These are phyloP conservation scores for Corythucha ciliata DNA, from an alignment of 2,888 invertebrate species.

Conservation along the genomic window DNA sequence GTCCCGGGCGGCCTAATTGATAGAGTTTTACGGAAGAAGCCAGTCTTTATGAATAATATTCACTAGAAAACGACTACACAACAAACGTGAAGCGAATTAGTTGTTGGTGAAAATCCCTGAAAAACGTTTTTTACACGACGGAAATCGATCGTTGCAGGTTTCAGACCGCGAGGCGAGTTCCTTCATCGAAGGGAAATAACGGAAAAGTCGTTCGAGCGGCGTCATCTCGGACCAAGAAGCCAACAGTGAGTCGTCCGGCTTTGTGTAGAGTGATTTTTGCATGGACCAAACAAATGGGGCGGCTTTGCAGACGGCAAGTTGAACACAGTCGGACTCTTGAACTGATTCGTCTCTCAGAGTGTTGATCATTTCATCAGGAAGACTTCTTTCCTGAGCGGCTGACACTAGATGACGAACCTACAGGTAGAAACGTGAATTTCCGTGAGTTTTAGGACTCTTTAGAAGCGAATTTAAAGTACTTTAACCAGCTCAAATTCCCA, in stretches of 20 bases:
- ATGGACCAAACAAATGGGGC: slow-evolving; percentile 67
- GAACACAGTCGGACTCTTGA: slow-evolving; percentile 52
- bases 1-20: too few species aligned
- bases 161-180: slow-evolving; percentile 53
- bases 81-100: too few species aligned
- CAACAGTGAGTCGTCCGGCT: too few species aligned
- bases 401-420: slow-evolving; percentile 42
- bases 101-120: too few species aligned
- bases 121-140: slow-evolving; percentile 23
- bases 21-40: too few species aligned
- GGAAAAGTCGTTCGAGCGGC: slow-evolving; percentile 46
- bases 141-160: slow-evolving; percentile 45
- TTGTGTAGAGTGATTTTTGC: slow-evolving; percentile 49
- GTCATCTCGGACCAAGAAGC: slow-evolving; percentile 26
- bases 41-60: too few species aligned
- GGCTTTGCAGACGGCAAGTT: slow-evolving; percentile 64
- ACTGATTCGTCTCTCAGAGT: slow-evolving; percentile 41
- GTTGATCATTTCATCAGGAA: slow-evolving; percentile 54
- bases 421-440: too few species aligned
- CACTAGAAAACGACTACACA: too few species aligned
- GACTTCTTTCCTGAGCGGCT: slow-evolving; percentile 48
- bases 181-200: slow-evolving; percentile 51
- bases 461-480: too few species aligned
- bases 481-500: too few species aligned
- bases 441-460: too few species aligned